A percentile compares a stretch with the other conserved stretches of the same genome.
These are phyloP conservation scores for Equus quagga DNA, from an alignment of 2,113 vertebrate genomes.

Conservation along the genomic window DNA sequence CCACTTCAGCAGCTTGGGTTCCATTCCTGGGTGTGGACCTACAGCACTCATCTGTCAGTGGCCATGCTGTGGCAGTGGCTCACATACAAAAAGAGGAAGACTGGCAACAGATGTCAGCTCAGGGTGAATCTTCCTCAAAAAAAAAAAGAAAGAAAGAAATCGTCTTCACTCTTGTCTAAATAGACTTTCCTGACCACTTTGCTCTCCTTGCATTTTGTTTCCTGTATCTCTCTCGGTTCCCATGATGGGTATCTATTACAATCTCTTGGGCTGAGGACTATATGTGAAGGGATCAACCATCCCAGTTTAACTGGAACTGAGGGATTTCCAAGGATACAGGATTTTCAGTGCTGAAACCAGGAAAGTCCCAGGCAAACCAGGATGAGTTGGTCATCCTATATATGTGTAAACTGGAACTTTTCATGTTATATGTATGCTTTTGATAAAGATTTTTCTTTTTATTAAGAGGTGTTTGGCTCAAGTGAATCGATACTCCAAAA, in stretches of 20 bases:
- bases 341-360: background rate
- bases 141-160: background rate
- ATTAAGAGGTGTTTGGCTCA: background rate
- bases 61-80: too few relatives aligned
- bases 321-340: background rate
- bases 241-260: background rate
- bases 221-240: background rate
- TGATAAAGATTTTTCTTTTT: background rate
- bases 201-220: slow-evolving; percentile 29
- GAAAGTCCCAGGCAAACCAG: background rate
- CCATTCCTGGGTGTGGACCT: too few relatives aligned
- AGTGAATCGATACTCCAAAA: background rate
- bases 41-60: too few relatives aligned
- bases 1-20: too few relatives aligned
- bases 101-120: too few relatives aligned
- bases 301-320: background rate
- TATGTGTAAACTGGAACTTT: background rate
- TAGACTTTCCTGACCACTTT: background rate
- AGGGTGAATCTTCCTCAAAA: too few relatives aligned
- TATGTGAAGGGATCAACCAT: background rate
- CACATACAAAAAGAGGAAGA: too few relatives aligned
- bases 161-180: background rate
- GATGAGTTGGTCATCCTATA: background rate
- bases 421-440: background rate
- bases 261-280: background rate